These are phyloP conservation scores for Pollenia angustigena DNA, from an alignment of 2,888 invertebrate species.

Conservation along the genomic window DNA sequence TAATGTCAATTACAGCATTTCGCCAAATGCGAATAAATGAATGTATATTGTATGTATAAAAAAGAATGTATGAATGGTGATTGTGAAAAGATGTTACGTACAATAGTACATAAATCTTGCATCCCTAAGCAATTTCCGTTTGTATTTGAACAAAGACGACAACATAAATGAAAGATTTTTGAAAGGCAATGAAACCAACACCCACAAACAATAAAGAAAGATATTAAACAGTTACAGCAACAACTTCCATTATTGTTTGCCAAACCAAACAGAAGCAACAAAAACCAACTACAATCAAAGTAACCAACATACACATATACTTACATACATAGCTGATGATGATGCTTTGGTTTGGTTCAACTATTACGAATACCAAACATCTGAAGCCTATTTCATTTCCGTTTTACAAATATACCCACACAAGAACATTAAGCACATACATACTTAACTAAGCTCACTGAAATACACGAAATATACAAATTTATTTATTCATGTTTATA, in stretches of 20 bases:
- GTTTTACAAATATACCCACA: neutral
- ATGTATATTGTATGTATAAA: neutral
- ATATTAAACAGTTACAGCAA: conserved; percentile 43
- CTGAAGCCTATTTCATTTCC: conserved; percentile 68
- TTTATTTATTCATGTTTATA: conserved; percentile 58
- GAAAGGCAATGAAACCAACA: conserved; percentile 62
- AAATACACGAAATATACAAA: neutral
- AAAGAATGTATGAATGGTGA: neutral
- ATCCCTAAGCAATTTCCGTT: conserved; percentile 72
- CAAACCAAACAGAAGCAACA: conserved; percentile 13
- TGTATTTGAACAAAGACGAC: conserved; percentile 39
- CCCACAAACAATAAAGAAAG: conserved; percentile 64
- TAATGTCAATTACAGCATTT: conserved; percentile 63
- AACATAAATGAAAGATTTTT: conserved; percentile 46
- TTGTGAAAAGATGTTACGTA: conserved; percentile 19
- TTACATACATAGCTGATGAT: conserved; percentile 4
- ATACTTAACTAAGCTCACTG: neutral
- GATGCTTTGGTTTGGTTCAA: conserved; percentile 31
- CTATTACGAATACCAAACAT: conserved; percentile 41
- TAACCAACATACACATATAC: neutral
- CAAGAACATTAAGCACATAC: neutral
- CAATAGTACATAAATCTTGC: conserved; percentile 33
- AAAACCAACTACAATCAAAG: conserved; percentile 1
- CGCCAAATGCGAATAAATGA: conserved; percentile 23
- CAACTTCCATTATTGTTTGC: conserved; percentile 46